These are phyloP conservation scores for Ectemnius continuus DNA, from an alignment of 2,888 invertebrate species.

Conservation along the genomic window DNA sequence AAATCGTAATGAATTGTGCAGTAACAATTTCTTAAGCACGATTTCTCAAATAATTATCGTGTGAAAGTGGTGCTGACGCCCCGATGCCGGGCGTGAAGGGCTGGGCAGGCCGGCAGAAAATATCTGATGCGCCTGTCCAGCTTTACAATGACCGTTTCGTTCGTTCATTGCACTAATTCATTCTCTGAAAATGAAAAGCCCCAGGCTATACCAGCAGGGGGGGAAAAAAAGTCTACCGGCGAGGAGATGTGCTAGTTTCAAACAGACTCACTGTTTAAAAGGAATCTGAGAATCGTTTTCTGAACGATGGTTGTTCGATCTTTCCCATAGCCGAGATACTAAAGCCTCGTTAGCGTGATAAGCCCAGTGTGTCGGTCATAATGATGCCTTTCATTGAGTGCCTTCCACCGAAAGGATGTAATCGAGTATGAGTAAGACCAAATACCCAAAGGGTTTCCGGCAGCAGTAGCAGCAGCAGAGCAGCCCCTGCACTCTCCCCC, in stretches of 20 bases:
- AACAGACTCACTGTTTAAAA: neutral
- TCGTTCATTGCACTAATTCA: neutral
- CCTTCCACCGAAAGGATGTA: slow-evolving; percentile 40
- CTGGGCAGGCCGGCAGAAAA: too few relatives aligned
- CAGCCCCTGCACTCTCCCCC: too few relatives aligned
- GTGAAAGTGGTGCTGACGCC: too few relatives aligned
- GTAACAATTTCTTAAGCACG: too few relatives aligned
- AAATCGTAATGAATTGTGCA: too few relatives aligned
- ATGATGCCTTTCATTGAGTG: slow-evolving; percentile 59
- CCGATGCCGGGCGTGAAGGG: too few relatives aligned
- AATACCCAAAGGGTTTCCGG: slow-evolving; percentile 29
- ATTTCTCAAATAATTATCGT: too few relatives aligned
- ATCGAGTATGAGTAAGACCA: slow-evolving; percentile 18
- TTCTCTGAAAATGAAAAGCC: neutral
- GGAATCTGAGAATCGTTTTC: slow-evolving; percentile 27
- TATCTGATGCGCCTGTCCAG: neutral
- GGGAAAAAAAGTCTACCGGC: neutral
- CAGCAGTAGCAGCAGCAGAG: too few relatives aligned
- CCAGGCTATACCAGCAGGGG: too few relatives aligned
- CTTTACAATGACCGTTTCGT: neutral
- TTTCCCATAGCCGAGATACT: slow-evolving; percentile 60
- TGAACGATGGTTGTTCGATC: slow-evolving; percentile 61
- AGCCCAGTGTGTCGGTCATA: slow-evolving; percentile 55
- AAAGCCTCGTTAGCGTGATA: slow-evolving; percentile 61
- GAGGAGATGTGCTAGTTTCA: neutral